These are phyloP conservation scores for Aphyosemion australe DNA, from an alignment of 2,113 vertebrate genomes.

Conservation along the genomic window DNA sequence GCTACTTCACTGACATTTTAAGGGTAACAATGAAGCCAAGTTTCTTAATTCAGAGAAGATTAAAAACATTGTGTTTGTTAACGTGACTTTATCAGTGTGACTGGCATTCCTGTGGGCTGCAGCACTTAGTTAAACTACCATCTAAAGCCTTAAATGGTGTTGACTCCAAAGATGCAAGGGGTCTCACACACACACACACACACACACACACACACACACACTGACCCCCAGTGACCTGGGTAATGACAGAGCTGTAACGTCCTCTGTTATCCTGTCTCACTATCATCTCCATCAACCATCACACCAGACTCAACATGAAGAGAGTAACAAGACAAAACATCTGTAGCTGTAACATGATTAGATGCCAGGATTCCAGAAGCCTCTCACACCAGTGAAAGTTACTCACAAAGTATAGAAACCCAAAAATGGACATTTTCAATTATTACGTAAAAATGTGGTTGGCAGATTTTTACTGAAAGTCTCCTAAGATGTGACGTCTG, in stretches of 20 bases:
- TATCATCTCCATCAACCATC: too few relatives aligned
- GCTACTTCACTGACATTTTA: not conserved
- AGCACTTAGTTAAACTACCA: slow-evolving; percentile 1
- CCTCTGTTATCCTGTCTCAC: too few relatives aligned
- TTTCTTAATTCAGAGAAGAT: not conserved
- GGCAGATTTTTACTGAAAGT: too few relatives aligned
- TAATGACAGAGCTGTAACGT: slow-evolving; percentile 45
- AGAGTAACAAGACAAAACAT: slow-evolving; percentile 25
- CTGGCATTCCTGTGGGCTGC: not conserved
- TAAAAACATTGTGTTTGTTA: not conserved
- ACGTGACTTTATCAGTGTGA: slow-evolving; percentile 13
- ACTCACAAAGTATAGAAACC: not conserved
- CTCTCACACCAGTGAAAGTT: slow-evolving; percentile 2
- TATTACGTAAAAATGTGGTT: not conserved
- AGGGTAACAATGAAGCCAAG: too few relatives aligned
- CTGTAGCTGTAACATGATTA: slow-evolving; percentile 1
- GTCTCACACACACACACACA: slow-evolving; percentile 14
- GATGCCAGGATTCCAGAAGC: not conserved
- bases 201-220: slow-evolving; percentile 11
- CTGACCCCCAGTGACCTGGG: slow-evolving; percentile 56
- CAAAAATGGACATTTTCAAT: not conserved
- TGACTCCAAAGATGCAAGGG: slow-evolving; percentile 31
- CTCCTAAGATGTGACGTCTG: not conserved
- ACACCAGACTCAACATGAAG: not conserved
- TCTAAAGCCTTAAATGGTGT: slow-evolving; percentile 46